Conservation (phyloP, 2,797 vertebrate species). For the Sebastes matsubarae region DNA sequence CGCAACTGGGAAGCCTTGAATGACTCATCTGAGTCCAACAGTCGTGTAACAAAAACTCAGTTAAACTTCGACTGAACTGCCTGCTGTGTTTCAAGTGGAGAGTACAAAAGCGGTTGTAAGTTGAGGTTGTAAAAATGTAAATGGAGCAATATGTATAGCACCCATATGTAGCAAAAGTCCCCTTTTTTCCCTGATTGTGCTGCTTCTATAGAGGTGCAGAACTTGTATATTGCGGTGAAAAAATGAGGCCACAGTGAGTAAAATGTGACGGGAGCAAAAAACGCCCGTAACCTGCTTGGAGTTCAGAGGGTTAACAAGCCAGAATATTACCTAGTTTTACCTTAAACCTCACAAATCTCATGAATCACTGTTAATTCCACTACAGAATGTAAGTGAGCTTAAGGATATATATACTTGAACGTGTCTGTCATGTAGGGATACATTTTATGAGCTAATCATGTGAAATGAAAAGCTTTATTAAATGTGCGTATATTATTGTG, state of each 20-base stretch:
- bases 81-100: neutral
- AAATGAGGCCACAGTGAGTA: no score
- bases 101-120: no score
- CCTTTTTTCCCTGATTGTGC: neutral
- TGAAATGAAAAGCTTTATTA: no score
- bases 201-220: neutral
- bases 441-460: neutral
- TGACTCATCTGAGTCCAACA: neutral
- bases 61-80: neutral
- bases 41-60: neutral
- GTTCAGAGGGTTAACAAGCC: neutral
- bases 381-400: neutral
- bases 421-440: neutral
- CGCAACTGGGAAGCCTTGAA: accelerated
- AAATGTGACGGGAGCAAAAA: no score
- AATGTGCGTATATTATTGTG: neutral
- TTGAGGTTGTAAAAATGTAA: no score
- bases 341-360: neutral
- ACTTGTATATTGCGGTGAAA: neutral
- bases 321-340: neutral
- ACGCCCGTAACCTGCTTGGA: neutral
- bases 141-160: accelerated
- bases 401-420: neutral
- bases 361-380: neutral
- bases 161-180: accelerated